Evolutionary conservation across 2,888 invertebrate species (phyloP), one percentile per base, ranked within the genome.

Genomic region (Alloplasta piceator): DNA sequence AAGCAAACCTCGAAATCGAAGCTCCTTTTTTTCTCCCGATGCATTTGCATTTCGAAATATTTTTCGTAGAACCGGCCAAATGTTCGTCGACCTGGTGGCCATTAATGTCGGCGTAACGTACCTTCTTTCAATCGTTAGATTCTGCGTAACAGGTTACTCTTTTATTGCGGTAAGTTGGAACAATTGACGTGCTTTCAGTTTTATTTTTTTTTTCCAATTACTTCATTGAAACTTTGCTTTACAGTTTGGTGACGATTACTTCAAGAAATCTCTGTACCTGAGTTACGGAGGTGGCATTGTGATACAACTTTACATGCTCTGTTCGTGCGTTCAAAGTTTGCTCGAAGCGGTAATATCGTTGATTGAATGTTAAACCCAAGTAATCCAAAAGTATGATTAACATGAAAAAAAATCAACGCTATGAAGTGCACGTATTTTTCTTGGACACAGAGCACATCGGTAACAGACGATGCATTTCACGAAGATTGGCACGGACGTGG

Each of bases 281-380:
- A 36, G 79, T 3, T 86, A 85, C 68, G 38, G 78, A 2, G 7
- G 60, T 7, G 85, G 81, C 5, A 78, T 81, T 5, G 5, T 87
- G 41, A 64, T 81, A 2, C 87, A 88, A 78, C 67, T 88, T 7
- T 88, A 83, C 52, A 56, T 88, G 10, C 48, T 88, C 0, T 88
- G 88, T 38, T 86, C 71, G 12, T 84, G 83, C 9, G 67, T 86
- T 5, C 86, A 88, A 70, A 76, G 81, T 36, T 83, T 88, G 46
- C 9, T 86, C 16, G 88, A 88, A 14, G 83, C 86, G 82, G 87
- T 88, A 84, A 83, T 64, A 41, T 48, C 9, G 43, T 48, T 10
- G 6, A n/a, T 46, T 36, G 6, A 10, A 10, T 5, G 38, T 12
- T 7, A 39, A 6, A n/a, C n/a, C n/a, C n/a, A n/a, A 39, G 50